Conservation (phyloP, 2,113 vertebrate genomes). For the Megaceryle maxima region DNA sequence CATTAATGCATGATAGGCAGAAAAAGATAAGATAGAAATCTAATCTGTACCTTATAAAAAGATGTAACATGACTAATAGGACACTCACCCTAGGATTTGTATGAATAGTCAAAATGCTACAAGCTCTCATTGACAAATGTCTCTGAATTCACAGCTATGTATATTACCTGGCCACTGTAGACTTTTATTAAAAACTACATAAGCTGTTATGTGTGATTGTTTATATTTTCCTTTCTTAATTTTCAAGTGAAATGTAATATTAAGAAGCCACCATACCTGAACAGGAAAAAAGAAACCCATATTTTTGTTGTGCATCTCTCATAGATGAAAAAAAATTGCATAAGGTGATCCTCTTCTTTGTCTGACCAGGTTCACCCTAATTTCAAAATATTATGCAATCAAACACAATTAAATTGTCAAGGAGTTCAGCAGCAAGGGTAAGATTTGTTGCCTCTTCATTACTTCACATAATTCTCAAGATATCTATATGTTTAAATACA, state of each 20-base stretch:
- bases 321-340: background rate
- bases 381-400: slow-evolving; percentile 58
- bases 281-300: background rate
- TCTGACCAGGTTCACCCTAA: background rate
- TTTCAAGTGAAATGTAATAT: background rate
- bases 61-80: background rate
- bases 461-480: slow-evolving; percentile 68
- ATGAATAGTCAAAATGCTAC: background rate
- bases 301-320: background rate
- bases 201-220: background rate
- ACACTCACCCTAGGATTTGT: background rate
- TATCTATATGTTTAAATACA: slow-evolving; percentile 73
- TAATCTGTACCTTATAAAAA: background rate
- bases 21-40: background rate
- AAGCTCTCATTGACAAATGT: background rate
- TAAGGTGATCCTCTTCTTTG: background rate
- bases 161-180: background rate
- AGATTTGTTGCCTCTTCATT: slow-evolving; percentile 62
- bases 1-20: background rate
- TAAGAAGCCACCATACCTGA: background rate
- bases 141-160: background rate
- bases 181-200: background rate
- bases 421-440: slow-evolving; percentile 56
- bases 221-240: background rate
- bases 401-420: slow-evolving; percentile 66